Evolutionary conservation across 2,888 invertebrate species (phyloP).

Genomic region (Hirtodrosophila histrioides): DNA sequence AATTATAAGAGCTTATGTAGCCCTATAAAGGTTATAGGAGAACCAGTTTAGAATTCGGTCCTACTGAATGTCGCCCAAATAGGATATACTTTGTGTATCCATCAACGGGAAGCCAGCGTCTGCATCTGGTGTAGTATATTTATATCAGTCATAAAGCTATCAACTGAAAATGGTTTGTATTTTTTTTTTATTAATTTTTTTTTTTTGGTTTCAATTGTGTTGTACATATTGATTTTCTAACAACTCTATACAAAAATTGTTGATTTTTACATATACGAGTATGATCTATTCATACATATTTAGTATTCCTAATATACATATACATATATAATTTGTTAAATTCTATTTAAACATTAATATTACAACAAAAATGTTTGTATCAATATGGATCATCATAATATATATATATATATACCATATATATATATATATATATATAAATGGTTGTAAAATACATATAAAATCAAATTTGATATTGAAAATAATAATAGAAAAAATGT

Average conservation of each 20-base stretch:
- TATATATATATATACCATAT: not conserved
- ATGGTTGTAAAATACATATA: conserved; percentile 13
- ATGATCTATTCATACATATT: conserved; percentile 10
- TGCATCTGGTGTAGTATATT: too few species aligned
- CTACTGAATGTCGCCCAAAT: too few species aligned
- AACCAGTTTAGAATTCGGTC: too few species aligned
- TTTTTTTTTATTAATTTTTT: conserved; percentile 29
- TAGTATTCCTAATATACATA: conserved; percentile 20
- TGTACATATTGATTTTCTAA: conserved; percentile 69
- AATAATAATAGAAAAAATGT: conserved; percentile 3
- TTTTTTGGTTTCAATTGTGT: conserved; percentile 66
- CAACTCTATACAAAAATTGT: conserved; percentile 74
- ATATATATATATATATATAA: conserved; percentile 3
- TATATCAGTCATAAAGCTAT: too few species aligned
- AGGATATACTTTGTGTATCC: too few species aligned
- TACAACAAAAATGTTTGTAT: conserved; percentile 31
- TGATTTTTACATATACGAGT: conserved; percentile 44
- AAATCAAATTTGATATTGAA: conserved; percentile 6
- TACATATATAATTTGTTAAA: conserved; percentile 29
- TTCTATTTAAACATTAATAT: conserved; percentile 30
- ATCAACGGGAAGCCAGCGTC: too few species aligned
- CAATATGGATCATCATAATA: not conserved
- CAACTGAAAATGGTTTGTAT: conserved; percentile 3
- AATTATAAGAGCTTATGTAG: too few species aligned
- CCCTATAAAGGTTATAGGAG: too few species aligned